Evolutionary conservation across 2,888 invertebrate species (phyloP), one percentile per base, ranked within the genome.

Genomic region (Drosophila robusta): DNA sequence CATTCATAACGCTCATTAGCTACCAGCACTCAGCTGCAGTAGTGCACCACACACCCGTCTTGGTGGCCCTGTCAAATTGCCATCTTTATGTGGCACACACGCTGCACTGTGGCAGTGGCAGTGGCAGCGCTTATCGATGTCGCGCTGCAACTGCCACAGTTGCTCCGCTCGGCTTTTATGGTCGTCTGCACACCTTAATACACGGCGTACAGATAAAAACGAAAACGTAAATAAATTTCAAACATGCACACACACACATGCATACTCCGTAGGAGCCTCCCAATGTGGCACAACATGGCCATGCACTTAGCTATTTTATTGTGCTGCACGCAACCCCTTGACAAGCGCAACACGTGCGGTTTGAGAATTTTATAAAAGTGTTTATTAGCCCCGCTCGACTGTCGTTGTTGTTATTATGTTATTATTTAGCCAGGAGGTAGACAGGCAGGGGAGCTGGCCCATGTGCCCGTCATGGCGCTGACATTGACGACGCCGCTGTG

Each of bases 301-400:
- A 87, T 85, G 71, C 83, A 83, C 88, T 83, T 82, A 81, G 68
- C 67, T 65, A 68, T 87, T 83, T 85, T 87, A 83, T 87, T 72
- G 79, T 76, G 73, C 61, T 47, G 64, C 57, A 57, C 49, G 56
- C 72, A 80, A 68, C 79, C 88, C 77, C 80, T 76, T 83, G 83
- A 87, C 83, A 81, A 81, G 79, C 62, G 77, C 80, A 77, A 83
- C 77, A 83, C 88, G 80, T 87, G 83, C 85, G 82, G 70, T 85
- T 79, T 70, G 68, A 79, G 79, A 85, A 85, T 85, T 85, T 85
- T 85, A 87, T 85, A 85, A 85, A 69, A 83, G 85, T 83, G 83
- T 85, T 83, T 83, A 85, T 87, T 80, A 65, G 83, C 86, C 74
- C 34, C 70, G 55, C 56, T 69, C 46, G 64, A 64, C 62, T 46